Base-by-base conservation (phyloP, 1,140 invertebrate genomes). In the Drosophila kurseongensis region DNA sequence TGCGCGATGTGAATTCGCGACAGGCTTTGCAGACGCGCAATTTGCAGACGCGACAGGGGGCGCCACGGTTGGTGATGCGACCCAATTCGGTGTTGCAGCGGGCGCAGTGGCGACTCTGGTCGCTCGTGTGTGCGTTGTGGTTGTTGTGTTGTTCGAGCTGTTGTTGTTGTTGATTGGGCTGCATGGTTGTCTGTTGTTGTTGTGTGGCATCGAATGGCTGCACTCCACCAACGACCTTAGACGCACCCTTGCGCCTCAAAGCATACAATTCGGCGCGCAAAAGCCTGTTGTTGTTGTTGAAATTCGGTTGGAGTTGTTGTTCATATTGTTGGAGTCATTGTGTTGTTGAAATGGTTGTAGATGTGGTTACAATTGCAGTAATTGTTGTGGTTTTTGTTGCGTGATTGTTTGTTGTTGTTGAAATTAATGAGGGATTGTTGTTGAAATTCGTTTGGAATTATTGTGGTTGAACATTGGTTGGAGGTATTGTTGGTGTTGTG, bases 21-120 rank as follows among this genome's bases (percentile, higher is more conserved):
- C 96, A 96, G 79, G 94, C 94, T 91, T 96, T 96, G 93, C 96
- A 96, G 32, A 96, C 95, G 75, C 95, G 93, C 84, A 95, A 93
- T 71, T 95, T 93, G 92, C 96, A 97, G 7, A 94, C 93, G 51
- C 94, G 93, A 91, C 96, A 97, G 47, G 94, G 91, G 10, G 96
- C 95, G 5, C 96, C 96, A 38, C 96, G 94, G 92, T 96, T 97
- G 76, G 96, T 95, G 78, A 97, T 95, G 69, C 95, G 93, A 44
- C 96, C 96, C 73, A 97, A 93, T 81, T 95, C 95, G 38, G 94
- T 93, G 54, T 94, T 93, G 91, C 96, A 97, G 91, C 96, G 93
- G 12, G 95, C 94, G 90, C 96, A 97, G 77, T 94, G 93, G 63
- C 95, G 93, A 86, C 93, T 94, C 65, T 93, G 93, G 82, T 93